Conservation (phyloP, 2,113 vertebrate genomes). For the Columba janthina region DNA sequence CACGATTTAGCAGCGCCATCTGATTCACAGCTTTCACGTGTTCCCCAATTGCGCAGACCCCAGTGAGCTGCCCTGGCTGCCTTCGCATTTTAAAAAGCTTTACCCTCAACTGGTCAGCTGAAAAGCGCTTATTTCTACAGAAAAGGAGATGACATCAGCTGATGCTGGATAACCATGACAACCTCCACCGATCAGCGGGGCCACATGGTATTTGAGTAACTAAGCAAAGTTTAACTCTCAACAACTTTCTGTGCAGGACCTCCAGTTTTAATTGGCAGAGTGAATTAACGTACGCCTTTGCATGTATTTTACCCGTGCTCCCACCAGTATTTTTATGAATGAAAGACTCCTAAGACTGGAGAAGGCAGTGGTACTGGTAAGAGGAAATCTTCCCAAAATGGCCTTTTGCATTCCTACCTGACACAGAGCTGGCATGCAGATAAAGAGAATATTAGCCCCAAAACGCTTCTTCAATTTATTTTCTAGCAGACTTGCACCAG, state of each 20-base stretch:
- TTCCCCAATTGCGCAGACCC: slow-evolving; percentile 6
- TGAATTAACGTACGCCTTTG: fast-evolving
- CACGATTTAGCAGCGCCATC: slow-evolving; percentile 32
- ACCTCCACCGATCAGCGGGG: slow-evolving; percentile 54
- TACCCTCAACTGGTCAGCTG: slow-evolving; percentile 60
- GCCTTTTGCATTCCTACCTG: background rate
- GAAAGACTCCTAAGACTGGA: background rate
- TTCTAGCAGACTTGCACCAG: background rate
- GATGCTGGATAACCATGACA: slow-evolving; percentile 69
- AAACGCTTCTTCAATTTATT: background rate
- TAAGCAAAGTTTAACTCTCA: slow-evolving; percentile 32
- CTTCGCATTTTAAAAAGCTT: slow-evolving; percentile 65
- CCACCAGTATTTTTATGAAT: background rate
- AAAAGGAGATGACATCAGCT: slow-evolving; percentile 73
- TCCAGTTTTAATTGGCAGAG: background rate
- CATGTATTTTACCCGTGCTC: background rate
- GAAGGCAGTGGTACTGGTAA: background rate
- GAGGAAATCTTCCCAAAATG: background rate
- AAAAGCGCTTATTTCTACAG: slow-evolving; percentile 55
- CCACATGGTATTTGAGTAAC: slow-evolving; percentile 54
- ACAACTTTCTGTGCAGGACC: slow-evolving; percentile 15
- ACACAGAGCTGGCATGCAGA: background rate
- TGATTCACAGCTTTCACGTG: slow-evolving; percentile 42
- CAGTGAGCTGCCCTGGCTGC: slow-evolving; percentile 11
- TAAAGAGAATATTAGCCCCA: no score